These are phyloP conservation scores for Rhineura floridana DNA, from an alignment of 2,113 vertebrate species.

Conservation along the genomic window DNA sequence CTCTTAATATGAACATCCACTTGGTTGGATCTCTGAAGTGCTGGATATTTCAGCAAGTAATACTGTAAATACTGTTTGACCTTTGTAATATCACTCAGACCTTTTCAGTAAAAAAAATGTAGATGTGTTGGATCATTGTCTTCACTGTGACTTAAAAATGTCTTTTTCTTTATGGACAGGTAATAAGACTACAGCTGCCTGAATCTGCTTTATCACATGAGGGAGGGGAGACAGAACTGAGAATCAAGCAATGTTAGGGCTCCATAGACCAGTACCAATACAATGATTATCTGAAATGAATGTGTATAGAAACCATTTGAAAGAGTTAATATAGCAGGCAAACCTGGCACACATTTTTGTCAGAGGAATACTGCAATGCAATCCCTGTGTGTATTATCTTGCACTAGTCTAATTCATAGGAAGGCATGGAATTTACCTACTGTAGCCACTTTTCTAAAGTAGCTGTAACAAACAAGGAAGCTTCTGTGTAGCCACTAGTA, in stretches of 20 bases:
- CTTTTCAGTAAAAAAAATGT: slow-evolving; percentile 72
- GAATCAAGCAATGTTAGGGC: neutral
- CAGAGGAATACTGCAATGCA: neutral
- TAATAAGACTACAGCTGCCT: neutral
- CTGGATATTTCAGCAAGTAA: slow-evolving; percentile 55
- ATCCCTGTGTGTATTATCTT: neutral
- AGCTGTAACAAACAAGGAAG: neutral
- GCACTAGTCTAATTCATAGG: neutral
- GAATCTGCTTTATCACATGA: neutral
- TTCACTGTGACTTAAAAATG: neutral
- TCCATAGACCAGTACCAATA: neutral
- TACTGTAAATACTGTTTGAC: slow-evolving; percentile 32
- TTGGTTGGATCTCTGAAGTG: neutral
- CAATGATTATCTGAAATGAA: neutral
- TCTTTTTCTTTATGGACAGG: neutral
- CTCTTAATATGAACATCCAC: neutral
- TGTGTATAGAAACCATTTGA: neutral
- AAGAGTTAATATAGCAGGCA: neutral
- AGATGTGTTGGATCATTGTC: slow-evolving; percentile 16
- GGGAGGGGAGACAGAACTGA: neutral
- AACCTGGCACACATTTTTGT: neutral
- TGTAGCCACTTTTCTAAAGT: neutral
- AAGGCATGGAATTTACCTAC: neutral
- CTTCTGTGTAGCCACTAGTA: neutral
- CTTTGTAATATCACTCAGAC: slow-evolving; percentile 25